Conservation (phyloP, 2,888 invertebrate species). For the Drosophila borealis region DNA sequence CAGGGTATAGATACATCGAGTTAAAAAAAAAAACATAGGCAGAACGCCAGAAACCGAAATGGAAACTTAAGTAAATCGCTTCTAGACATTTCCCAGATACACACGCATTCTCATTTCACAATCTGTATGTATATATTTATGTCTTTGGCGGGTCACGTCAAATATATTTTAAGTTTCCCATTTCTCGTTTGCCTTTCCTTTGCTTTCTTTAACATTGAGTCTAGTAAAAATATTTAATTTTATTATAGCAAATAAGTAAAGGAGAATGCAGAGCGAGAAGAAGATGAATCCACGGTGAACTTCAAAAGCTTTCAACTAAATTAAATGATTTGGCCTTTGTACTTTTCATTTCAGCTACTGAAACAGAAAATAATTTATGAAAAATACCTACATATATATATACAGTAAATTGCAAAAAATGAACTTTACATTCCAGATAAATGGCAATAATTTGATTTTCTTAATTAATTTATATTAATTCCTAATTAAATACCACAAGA, state of each 20-base stretch:
- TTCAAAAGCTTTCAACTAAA: conserved; percentile 75
- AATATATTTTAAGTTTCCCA: conserved; percentile 69
- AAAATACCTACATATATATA: conserved; percentile 11
- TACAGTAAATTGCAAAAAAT: conserved; percentile 27
- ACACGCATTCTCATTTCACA: conserved; percentile 42
- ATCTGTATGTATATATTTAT: conserved; percentile 7
- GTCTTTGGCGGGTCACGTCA: conserved; percentile 32
- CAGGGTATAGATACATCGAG: conserved; percentile 11
- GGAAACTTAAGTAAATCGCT: conserved; percentile 68
- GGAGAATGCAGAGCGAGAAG: conserved; percentile 16
- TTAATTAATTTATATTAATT: too few relatives aligned
- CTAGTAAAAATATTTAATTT: conserved; percentile 71
- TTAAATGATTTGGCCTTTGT: conserved; percentile 66
- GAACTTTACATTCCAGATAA: not conserved
- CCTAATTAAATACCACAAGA: too few relatives aligned
- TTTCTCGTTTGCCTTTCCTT: conserved; percentile 41
- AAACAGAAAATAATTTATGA: not conserved
- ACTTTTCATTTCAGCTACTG: conserved; percentile 15
- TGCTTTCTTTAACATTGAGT: conserved; percentile 27
- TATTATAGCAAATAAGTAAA: conserved; percentile 51
- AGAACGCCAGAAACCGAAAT: conserved; percentile 53
- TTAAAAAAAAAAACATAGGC: conserved; percentile 31
- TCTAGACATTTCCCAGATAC: conserved; percentile 64
- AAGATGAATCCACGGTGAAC: conserved; percentile 44
- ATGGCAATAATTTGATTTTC: not conserved